Evolutionary conservation across 2,888 invertebrate genomes (phyloP).

Genomic region (Lysandra coridon): DNA sequence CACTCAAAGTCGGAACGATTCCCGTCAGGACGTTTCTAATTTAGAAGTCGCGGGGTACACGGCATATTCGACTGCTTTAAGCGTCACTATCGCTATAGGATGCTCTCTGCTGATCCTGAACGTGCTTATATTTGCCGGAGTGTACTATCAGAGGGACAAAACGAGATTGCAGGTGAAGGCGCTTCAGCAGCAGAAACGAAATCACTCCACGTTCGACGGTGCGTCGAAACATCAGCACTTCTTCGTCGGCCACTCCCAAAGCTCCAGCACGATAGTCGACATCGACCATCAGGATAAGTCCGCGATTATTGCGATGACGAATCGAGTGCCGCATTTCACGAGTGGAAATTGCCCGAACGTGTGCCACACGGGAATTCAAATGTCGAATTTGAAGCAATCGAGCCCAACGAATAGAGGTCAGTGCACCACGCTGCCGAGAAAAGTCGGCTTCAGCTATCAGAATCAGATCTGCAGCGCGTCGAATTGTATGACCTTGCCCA

Average conservation of each 20-base stretch:
- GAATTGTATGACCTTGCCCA: constrained; percentile 82
- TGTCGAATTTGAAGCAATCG: constrained; percentile 69
- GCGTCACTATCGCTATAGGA: constrained; percentile 90
- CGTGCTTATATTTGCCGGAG: constrained; percentile 90
- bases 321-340: constrained; percentile 73
- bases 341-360: constrained; percentile 78
- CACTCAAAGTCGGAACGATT: constrained; percentile 79
- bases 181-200: constrained; percentile 85
- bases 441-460: constrained; percentile 74
- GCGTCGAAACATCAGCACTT: constrained; percentile 88
- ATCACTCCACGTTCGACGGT: constrained; percentile 78
- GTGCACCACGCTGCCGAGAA: constrained; percentile 73
- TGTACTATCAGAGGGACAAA: constrained; percentile 90
- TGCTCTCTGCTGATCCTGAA: constrained; percentile 90
- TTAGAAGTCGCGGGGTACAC: constrained; percentile 89
- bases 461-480: constrained; percentile 73
- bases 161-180: constrained; percentile 89
- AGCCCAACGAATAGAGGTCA: constrained; percentile 71
- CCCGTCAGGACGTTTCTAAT: constrained; percentile 89
- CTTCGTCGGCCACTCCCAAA: constrained; percentile 87
- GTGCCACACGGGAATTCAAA: constrained; percentile 82
- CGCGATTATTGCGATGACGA: constrained; percentile 76
- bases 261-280: constrained; percentile 91
- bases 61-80: constrained; percentile 87
- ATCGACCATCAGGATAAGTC: constrained; percentile 88